phyloP scores from a whole-genome alignment of 2,797 vertebrate species.

The Spinus olivaceus region DNA sequence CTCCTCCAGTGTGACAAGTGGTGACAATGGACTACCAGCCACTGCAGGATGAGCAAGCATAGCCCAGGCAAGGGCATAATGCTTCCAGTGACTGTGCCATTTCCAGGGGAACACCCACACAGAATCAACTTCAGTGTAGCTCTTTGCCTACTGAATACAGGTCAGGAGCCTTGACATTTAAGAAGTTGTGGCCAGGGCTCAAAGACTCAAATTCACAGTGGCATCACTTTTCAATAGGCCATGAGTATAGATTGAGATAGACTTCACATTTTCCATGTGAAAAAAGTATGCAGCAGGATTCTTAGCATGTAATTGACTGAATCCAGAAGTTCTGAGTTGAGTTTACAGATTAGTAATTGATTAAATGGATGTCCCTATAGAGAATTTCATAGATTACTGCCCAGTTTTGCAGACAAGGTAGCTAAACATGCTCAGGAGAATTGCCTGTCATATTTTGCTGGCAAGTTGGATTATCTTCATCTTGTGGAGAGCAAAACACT shows the following conservation, averaged over 20 bases:
- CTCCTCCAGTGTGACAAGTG: background rate
- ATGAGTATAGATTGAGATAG: background rate
- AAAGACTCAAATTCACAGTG: background rate
- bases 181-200: background rate
- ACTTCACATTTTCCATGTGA: background rate
- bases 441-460: background rate
- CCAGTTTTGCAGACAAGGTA: background rate
- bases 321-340: background rate
- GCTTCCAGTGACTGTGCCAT: background rate
- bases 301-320: background rate
- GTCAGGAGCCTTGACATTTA: background rate
- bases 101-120: background rate
- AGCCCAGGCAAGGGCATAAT: rapidly evolving
- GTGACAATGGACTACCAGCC: background rate
- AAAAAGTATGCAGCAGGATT: background rate
- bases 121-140: background rate
- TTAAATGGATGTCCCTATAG: background rate
- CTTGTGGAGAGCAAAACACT: background rate
- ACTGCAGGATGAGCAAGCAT: background rate
- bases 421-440: background rate
- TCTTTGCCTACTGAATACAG: background rate
- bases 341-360: background rate
- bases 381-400: background rate
- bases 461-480: background rate
- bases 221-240: background rate